A percentile compares a stretch with the other conserved stretches of the same genome.
phyloP scores from a whole-genome alignment of 1,140 invertebrate species.

The Calosoma granatense region DNA sequence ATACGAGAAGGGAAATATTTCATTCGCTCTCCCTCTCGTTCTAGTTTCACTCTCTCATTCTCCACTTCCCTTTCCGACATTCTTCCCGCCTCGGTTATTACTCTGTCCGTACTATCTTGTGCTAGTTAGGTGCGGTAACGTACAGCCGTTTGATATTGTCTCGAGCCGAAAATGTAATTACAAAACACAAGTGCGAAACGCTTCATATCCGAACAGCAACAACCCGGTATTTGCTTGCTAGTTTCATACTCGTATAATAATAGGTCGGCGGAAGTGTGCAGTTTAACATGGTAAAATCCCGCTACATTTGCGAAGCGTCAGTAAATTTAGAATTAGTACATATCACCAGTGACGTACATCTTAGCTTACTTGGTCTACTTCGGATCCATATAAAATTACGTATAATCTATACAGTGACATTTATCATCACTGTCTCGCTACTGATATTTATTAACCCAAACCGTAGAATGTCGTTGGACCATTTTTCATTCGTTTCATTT shows the following conservation, averaged over 20 bases:
- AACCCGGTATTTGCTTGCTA: not conserved
- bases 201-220: not conserved
- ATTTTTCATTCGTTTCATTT: constrained; percentile 13
- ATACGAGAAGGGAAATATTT: not conserved
- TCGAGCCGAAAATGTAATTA: not conserved
- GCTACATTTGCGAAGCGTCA: too few species aligned
- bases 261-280: too few species aligned
- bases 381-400: not conserved
- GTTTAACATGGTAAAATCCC: too few species aligned
- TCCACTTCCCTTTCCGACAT: not conserved
- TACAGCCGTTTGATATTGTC: not conserved
- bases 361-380: not conserved
- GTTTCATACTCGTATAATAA: not conserved
- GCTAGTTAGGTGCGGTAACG: not conserved
- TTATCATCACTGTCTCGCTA: constrained; percentile 7
- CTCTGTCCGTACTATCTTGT: not conserved
- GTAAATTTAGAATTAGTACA: too few species aligned
- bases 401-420: constrained; percentile 4
- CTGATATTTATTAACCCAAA: constrained; percentile 11
- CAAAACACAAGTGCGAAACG: not conserved
- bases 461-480: not conserved
- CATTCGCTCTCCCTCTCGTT: not conserved
- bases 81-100: not conserved
- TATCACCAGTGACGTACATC: not conserved
- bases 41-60: not conserved